Evolutionary conservation across 1,140 invertebrate species (phyloP), one percentile per base, ranked within the genome.

Genomic region (Brachionus paranguensis): DNA sequence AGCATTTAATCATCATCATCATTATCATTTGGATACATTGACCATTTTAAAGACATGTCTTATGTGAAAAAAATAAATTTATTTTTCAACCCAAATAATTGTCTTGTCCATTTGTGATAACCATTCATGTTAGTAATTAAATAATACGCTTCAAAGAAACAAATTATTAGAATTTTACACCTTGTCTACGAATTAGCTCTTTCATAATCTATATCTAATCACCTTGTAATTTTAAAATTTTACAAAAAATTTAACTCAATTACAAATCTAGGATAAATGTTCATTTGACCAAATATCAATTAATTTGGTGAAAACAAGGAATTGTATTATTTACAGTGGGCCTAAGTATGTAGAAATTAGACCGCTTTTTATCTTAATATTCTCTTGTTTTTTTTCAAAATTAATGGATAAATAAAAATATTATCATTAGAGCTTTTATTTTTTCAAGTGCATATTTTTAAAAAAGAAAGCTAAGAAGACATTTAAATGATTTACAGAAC

Each of bases 1-100:
- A 76, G 72, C 72, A 76, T 76, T 47, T 76, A 76, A 76, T 76
- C 68, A 43, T 72, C 37, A 20, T 72, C 68, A 76, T 76, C 68
- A 43, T 72, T 17, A 41, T 72, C 68, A 72, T 72, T 72, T 43
- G 65, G 65, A 68, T 68, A 68, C 65, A 68, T 41, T 33, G 33
- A 60, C 53, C 53, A 60, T 60, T 60, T 60, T 20, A 6, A n/a
- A 68, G 33, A 68, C 65, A 68, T 68, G 27, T 68, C 33, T 68
- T 33, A 68, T 68, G 65, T 68, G 65, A 68, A 68, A 68, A 68
- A 33, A 72, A 17, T 43, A 11, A 41, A 72, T 41, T 70, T 41
- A 72, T 72, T 41, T 72, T 43, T 72, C 10, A n/a, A 43, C 29
- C 68, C 14, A 72, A 68, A 68, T 33, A 14, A 12, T 37, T 33